Evolutionary conservation across 2,113 vertebrate genomes (phyloP).

Genomic region (Ceyx cyanopectus): DNA sequence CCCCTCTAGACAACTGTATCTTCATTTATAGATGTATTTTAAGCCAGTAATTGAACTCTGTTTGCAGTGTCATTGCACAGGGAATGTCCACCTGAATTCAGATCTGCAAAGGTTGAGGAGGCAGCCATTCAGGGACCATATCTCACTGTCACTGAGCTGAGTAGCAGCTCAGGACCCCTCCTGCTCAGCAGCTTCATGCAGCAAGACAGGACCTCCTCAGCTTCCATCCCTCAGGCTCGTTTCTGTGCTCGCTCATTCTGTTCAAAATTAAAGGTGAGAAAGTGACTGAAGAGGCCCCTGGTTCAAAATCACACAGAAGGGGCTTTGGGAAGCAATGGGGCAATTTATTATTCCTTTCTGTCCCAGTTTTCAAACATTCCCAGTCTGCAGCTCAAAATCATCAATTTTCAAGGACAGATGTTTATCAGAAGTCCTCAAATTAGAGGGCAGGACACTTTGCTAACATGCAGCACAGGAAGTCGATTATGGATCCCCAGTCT

Average conservation of each 20-base stretch:
- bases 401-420: background rate
- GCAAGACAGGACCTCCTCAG: background rate
- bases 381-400: background rate
- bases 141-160: background rate
- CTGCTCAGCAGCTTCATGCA: background rate
- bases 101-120: background rate
- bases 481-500: background rate
- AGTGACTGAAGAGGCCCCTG: background rate
- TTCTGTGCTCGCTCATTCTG: conserved; percentile 58
- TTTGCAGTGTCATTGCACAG: background rate
- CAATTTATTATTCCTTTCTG: background rate
- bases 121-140: background rate
- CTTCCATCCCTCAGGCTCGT: conserved; percentile 11
- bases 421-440: background rate
- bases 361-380: background rate
- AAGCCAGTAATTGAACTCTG: background rate
- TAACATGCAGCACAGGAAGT: background rate
- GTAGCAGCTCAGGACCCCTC: background rate
- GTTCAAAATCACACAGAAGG: background rate
- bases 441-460: background rate
- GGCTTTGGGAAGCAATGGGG: background rate
- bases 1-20: background rate
- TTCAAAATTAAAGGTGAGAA: conserved; percentile 13
- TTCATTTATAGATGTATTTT: background rate
- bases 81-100: accelerated